A percentile compares a stretch with the other conserved stretches of the same genome.
phyloP scores from a whole-genome alignment of 2,113 vertebrate genomes.

The Callipepla squamata region DNA sequence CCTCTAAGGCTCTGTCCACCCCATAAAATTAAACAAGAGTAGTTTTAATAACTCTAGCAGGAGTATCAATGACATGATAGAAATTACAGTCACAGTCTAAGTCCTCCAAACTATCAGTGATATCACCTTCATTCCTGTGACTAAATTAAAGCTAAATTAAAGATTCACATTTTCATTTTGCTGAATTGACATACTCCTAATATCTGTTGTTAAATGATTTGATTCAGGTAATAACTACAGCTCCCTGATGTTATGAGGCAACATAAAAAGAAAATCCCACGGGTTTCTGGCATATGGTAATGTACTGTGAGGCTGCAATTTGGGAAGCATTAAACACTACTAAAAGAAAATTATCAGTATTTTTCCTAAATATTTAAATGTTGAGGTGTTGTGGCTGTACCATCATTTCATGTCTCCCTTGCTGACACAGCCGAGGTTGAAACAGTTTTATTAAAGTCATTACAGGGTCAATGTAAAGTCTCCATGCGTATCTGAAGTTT shows the following conservation, averaged over 20 bases:
- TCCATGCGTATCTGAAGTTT: conserved; percentile 13
- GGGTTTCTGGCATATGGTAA: neutral
- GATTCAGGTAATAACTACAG: neutral
- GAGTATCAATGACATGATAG: neutral
- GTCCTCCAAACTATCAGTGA: neutral
- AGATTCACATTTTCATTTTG: neutral
- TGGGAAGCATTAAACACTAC: neutral
- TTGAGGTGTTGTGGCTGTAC: neutral
- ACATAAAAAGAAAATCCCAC: neutral
- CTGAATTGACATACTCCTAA: neutral
- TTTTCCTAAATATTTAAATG: conserved; percentile 19
- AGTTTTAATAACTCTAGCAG: neutral
- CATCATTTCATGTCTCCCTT: neutral
- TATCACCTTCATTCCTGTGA: neutral
- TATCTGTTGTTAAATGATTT: neutral
- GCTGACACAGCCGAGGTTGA: conserved; percentile 47
- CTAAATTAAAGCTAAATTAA: neutral
- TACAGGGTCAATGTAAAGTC: conserved; percentile 62
- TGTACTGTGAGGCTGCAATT: neutral
- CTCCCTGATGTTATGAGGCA: neutral
- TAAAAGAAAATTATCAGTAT: conserved; percentile 12
- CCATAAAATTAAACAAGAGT: neutral
- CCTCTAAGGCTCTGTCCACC: neutral
- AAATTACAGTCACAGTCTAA: neutral
- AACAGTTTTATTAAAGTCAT: conserved; percentile 64